These are phyloP conservation scores for Anthoscopus minutus DNA, from an alignment of 2,113 vertebrate species.

Conservation along the genomic window DNA sequence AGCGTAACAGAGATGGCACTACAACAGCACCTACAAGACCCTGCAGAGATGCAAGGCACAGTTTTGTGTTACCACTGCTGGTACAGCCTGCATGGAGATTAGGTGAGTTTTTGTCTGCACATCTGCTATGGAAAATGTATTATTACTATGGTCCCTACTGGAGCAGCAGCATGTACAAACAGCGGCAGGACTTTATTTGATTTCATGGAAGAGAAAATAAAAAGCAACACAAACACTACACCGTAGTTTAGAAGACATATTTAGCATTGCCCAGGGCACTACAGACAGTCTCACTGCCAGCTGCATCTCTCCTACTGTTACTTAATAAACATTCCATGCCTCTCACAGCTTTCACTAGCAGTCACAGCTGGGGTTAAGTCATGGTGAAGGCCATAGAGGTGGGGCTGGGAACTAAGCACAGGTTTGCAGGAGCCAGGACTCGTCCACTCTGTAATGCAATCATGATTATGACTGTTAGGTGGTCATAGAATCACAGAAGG, in stretches of 20 bases:
- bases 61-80: neutral
- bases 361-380: neutral
- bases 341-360: neutral
- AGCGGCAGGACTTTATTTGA: neutral
- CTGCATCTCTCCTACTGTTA: neutral
- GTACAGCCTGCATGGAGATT: neutral
- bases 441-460: neutral
- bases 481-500: neutral
- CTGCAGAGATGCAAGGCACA: neutral
- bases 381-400: neutral
- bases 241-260: neutral
- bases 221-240: neutral
- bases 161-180: neutral
- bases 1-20: constrained; percentile 54
- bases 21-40: constrained; percentile 54
- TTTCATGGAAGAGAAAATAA: neutral
- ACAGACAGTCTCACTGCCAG: neutral
- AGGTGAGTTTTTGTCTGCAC: neutral
- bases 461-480: neutral
- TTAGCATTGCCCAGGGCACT: neutral
- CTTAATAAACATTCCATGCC: neutral
- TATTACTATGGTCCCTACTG: neutral
- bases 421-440: neutral
- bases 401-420: neutral
- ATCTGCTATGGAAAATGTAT: neutral